Base-by-base conservation (phyloP, 2,113 vertebrate genomes). In the Notarius quadriscutis region DNA sequence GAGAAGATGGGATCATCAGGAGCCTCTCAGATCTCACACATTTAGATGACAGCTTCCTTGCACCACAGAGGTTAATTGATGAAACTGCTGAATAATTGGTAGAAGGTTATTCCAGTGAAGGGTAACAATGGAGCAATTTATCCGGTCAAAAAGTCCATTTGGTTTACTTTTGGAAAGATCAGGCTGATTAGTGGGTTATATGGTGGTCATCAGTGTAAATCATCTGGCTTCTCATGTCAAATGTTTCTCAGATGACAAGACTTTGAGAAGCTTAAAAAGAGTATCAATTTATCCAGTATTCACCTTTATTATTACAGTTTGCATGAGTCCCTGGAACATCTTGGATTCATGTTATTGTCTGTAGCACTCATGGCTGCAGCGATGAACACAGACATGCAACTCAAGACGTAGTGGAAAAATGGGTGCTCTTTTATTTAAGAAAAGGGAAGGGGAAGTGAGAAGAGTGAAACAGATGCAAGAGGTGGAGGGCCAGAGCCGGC, bases 51-150 rank as follows among this genome's bases (percentile, higher is more conserved):
- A 53, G 69, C n/a, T 51, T 89, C 83, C 83, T 50, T 10, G 79
- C 80, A 62, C 86, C 75, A 86, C 72, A 69, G 63, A 53, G 81
- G 84, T 89, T 91, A 91, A 87, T 90, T 92, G 89, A 92, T 91
- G 74, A 87, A 89, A 85, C 87, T 51, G 69, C 0, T 20, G 18
- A 84, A 81, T 91, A 89, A 92, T 91, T 87, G 90, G 92, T 88
- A 79, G 15, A 18, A 7, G 50, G 72, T 22, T 53, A 79, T 88
- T 90, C 86, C 84, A 87, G 87, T 71, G 69, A 84, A 88, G 51
- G 30, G 78, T 88, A 90, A 87, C 18, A 1, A 63, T 81, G 87
- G 77, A 71, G 34, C 72, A 75, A 60, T 81, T 89, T 81, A 67
- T n/a, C 80, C 8, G 51, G 50, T 80, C 63, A 53, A 12, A 89